These are phyloP conservation scores for Marronus borbonicus DNA, from an alignment of 2,888 invertebrate species.

Conservation along the genomic window DNA sequence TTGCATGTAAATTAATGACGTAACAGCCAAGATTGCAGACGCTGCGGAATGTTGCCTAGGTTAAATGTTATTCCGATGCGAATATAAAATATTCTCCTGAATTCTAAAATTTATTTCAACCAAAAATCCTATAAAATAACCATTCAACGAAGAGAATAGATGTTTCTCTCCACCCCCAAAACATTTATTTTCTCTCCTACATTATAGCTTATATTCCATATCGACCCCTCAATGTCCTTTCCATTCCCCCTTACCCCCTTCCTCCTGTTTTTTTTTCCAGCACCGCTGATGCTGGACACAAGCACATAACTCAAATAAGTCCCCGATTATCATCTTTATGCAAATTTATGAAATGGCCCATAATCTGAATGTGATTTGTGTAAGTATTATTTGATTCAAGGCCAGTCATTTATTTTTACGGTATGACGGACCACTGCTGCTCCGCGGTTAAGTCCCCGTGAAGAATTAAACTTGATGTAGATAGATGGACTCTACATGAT, in stretches of 20 bases:
- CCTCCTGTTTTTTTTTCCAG: background rate
- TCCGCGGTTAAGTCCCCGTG: slow-evolving; percentile 56
- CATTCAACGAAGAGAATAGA: too few relatives aligned
- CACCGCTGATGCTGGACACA: slow-evolving; percentile 20
- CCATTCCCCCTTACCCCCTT: background rate
- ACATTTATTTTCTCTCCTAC: too few relatives aligned
- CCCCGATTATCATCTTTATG: slow-evolving; percentile 59
- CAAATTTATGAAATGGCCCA: slow-evolving; percentile 55
- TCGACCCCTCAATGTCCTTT: background rate
- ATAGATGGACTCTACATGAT: slow-evolving; percentile 54
- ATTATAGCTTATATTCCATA: too few relatives aligned
- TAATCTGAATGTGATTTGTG: slow-evolving; percentile 55
- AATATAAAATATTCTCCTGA: too few relatives aligned
- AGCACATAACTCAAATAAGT: slow-evolving; percentile 54
- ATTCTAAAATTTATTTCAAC: too few relatives aligned
- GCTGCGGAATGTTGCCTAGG: too few relatives aligned
- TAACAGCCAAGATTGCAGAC: too few relatives aligned
- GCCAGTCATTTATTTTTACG: slow-evolving; percentile 55
- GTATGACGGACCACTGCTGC: slow-evolving; percentile 52
- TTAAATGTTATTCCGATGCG: too few relatives aligned
- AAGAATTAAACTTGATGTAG: slow-evolving; percentile 59
- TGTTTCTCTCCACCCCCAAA: too few relatives aligned
- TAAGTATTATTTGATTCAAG: slow-evolving; percentile 54
- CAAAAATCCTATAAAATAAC: too few relatives aligned
- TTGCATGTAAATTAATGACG: too few relatives aligned